Evolutionary conservation across 2,113 vertebrate genomes (phyloP).

Genomic region (Elgaria multicarinata): DNA sequence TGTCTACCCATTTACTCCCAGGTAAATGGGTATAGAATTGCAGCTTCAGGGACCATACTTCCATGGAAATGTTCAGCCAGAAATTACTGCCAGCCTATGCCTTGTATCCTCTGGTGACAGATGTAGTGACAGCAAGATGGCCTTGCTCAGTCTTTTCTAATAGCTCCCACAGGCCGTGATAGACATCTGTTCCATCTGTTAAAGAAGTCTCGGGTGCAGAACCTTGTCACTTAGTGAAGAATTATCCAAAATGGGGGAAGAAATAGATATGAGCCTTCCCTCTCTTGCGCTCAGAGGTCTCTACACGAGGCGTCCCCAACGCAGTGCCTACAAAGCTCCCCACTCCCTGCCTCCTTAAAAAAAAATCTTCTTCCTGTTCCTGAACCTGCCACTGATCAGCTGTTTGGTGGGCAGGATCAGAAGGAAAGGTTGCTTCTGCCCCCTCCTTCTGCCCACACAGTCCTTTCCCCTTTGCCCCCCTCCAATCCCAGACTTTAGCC

Average conservation of each 20-base stretch:
- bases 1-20: no score
- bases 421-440: no score
- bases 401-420: no score
- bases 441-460: no score
- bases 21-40: no score
- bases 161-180: not conserved
- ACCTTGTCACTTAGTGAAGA: not conserved
- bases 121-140: constrained; percentile 4
- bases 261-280: not conserved
- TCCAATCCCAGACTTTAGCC: no score
- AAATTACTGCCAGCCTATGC: not conserved
- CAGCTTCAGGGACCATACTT: not conserved
- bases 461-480: no score
- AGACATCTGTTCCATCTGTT: not conserved
- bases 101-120: constrained; percentile 1
- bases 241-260: not conserved
- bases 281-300: not conserved
- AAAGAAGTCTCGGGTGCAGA: constrained; percentile 4
- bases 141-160: constrained; percentile 15
- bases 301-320: not conserved
- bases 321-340: not conserved
- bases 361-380: no score
- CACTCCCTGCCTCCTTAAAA: no score
- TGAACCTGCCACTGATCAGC: no score
- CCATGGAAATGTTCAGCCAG: not conserved